A percentile compares a stretch with the other conserved stretches of the same genome.
phyloP scores from a whole-genome alignment of 2,113 vertebrate species.

The Oncorhynchus masou region DNA sequence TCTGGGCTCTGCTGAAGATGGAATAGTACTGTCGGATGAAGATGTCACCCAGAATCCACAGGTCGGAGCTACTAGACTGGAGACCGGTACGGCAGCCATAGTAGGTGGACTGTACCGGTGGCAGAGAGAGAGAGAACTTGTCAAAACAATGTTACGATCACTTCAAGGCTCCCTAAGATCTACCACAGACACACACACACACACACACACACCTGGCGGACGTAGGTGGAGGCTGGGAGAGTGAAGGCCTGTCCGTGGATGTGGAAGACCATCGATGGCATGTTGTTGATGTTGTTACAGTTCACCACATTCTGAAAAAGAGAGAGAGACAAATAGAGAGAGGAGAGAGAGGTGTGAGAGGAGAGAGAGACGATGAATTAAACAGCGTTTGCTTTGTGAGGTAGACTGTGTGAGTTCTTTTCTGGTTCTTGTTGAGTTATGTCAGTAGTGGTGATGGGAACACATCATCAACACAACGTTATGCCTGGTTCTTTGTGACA shows the following conservation, averaged over 20 bases:
- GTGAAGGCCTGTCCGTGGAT: slow-evolving; percentile 57
- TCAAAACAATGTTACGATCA: neutral
- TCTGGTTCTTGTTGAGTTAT: too few species aligned
- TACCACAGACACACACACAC: neutral
- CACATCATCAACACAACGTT: too few species aligned
- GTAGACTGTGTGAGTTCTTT: too few species aligned
- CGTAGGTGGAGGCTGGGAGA: slow-evolving; percentile 48
- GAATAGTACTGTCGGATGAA: slow-evolving; percentile 60
- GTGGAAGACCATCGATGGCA: slow-evolving; percentile 55
- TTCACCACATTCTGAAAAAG: slow-evolving; percentile 44
- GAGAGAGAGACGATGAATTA: neutral
- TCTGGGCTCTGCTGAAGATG: too few species aligned
- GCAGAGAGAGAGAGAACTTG: neutral
- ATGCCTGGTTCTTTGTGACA: too few species aligned
- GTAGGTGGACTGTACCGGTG: slow-evolving; percentile 32
- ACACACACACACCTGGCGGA: slow-evolving; percentile 29
- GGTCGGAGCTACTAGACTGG: slow-evolving; percentile 6
- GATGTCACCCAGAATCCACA: slow-evolving; percentile 62
- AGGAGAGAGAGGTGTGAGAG: neutral
- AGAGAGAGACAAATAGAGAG: neutral
- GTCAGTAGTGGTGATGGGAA: too few species aligned
- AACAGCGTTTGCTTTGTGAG: neutral
- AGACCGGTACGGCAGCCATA: slow-evolving; percentile 55
- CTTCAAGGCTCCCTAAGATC: neutral
- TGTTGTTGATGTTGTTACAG: slow-evolving; percentile 42